phyloP scores from a whole-genome alignment of 2,797 vertebrate species.

The Rallus crepitans region DNA sequence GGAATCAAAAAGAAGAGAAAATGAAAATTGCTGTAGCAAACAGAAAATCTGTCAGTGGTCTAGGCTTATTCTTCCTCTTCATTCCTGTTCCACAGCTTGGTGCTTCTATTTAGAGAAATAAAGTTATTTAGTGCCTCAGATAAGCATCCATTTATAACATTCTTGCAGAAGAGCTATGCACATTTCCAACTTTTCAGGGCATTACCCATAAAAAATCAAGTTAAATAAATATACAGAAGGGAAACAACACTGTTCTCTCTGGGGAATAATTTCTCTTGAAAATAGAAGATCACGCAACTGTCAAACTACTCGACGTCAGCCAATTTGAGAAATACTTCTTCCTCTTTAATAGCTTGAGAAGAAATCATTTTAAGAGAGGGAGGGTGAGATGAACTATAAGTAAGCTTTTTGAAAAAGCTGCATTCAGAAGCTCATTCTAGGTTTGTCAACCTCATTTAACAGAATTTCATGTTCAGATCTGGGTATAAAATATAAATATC shows the following conservation, averaged over 20 bases:
- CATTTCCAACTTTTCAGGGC: conserved; percentile 20
- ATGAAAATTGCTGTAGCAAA: background rate
- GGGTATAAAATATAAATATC: background rate
- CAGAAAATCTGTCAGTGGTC: background rate
- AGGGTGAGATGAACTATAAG: conserved; percentile 6
- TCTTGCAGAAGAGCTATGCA: background rate
- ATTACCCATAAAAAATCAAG: conserved; percentile 2
- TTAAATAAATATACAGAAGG: conserved; percentile 31
- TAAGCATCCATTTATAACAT: conserved; percentile 45
- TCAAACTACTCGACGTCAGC: background rate
- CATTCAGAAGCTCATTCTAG: conserved; percentile 12
- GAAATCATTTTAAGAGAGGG: conserved; percentile 2
- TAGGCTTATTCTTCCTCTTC: conserved; percentile 8
- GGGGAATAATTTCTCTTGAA: conserved; percentile 34
- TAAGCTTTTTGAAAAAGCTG: background rate
- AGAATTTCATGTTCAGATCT: background rate
- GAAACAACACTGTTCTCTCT: background rate
- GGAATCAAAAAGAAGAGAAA: background rate
- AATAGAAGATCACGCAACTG: background rate
- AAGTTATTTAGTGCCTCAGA: conserved; percentile 17
- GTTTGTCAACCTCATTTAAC: conserved; percentile 17
- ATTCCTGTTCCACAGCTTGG: background rate
- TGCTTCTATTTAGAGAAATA: conserved; percentile 52
- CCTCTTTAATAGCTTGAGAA: conserved; percentile 23
- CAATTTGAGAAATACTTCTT: conserved; percentile 44